Evolutionary conservation across 2,888 invertebrate genomes (phyloP), one percentile per base, ranked within the genome.

Genomic region (Parnassius glacialis): DNA sequence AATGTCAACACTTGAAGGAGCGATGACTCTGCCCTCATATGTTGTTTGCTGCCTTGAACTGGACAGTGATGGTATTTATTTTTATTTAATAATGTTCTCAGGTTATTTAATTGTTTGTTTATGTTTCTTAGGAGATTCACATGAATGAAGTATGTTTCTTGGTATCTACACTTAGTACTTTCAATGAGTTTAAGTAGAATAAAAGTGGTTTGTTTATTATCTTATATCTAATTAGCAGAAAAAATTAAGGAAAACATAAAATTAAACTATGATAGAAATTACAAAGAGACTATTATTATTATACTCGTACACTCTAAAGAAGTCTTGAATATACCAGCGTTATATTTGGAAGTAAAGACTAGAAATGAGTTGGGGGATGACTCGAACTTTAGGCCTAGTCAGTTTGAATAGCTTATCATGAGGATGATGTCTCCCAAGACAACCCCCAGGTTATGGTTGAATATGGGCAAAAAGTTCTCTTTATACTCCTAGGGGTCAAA

Each of bases 1-100:
- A 83, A 75, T 77, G 89, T 89, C 83, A 89, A 90, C 85, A 90
- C 90, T 90, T 73, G 75, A 89, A 74, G 85, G 89, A 84, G 83
- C 90, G 88, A 87, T 88, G 90, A 88, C 90, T 83, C 74, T 64
- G 68, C 68, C 73, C 72, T 64, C 67, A 67, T 72, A 55, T 50
- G 60, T 67, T 60, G 54, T 52, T 50, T 61, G 51, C 62, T 62
- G 59, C 69, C 68, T 68, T 63, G 66, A 66, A 68, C 65, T 64
- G 67, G 61, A 64, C 62, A 57, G 44, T 57, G 67, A 68, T 67
- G 66, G 65, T 67, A 65, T 68, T 71, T 67, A 67, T 65, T 65
- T 64, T 67, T 62, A 64, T 64, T 65, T 65, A 67, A 66, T 67
- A 66, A 67, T 64, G 52, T 54, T 45, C 55, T 20, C 53, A 16